These are phyloP conservation scores for Catocala fraxini DNA, from an alignment of 2,888 invertebrate species.

Conservation along the genomic window DNA sequence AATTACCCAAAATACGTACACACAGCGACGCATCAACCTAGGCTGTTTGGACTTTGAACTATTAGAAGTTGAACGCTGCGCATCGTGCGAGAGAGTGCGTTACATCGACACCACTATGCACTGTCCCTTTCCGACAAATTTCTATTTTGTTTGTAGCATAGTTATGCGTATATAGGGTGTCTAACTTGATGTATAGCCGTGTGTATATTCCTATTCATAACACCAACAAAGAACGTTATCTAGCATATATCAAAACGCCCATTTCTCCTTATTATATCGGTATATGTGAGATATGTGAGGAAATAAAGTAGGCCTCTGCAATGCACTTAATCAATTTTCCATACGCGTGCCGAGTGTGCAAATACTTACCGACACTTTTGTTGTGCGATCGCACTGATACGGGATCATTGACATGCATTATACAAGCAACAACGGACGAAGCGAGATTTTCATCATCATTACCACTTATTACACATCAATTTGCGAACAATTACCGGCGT, in stretches of 20 bases:
- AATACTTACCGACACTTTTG: constrained; percentile 31
- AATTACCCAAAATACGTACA: too few relatives aligned
- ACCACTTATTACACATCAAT: constrained; percentile 37
- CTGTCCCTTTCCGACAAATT: too few relatives aligned
- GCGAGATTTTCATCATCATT: constrained; percentile 43
- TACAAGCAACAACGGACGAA: constrained; percentile 18
- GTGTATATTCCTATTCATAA: too few relatives aligned
- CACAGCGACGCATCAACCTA: too few relatives aligned
- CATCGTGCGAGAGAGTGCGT: too few relatives aligned
- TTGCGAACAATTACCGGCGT: constrained; percentile 45
- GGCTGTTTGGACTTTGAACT: too few relatives aligned
- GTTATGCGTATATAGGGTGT: too few relatives aligned
- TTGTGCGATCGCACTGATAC: constrained; percentile 31
- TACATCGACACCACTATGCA: too few relatives aligned
- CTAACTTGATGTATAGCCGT: too few relatives aligned
- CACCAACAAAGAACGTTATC: too few relatives aligned
- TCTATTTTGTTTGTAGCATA: too few relatives aligned
- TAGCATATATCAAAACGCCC: background rate
- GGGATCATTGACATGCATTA: constrained; percentile 45
- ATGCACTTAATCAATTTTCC: constrained; percentile 15
- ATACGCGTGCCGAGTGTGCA: constrained; percentile 17
- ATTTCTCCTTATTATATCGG: background rate
- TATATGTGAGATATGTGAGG: constrained; percentile 16
- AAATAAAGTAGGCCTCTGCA: constrained; percentile 19
- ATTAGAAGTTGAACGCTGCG: too few relatives aligned